Evolutionary conservation across 1,140 invertebrate species (phyloP), one percentile per base, ranked within the genome.

Genomic region (Drosophila gunungcola): DNA sequence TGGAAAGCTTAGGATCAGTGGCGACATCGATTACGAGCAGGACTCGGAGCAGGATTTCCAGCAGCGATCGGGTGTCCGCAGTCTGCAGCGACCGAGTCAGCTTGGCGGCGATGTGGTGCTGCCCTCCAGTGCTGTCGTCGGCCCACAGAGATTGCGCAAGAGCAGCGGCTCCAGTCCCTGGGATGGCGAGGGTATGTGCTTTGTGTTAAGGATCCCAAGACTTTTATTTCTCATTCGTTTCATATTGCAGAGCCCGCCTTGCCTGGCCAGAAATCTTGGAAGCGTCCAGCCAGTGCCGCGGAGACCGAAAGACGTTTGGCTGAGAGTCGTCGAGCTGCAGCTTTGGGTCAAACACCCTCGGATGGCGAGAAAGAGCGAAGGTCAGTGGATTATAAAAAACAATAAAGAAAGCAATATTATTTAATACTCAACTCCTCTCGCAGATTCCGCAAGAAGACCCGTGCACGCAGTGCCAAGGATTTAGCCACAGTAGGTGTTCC

Each of bases 211-310:
- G 7, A 12, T 16, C 3, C 3, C 29, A 4, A 2, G 10, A 2
- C 12, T 12, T 4, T 0, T 6, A 13, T 10, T 0, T 2, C 38
- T 36, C 36, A 58, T 43, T 3, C 12, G 12, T 42, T 38, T 34
- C 41, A 2, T 11, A 4, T 83, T 54, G 67, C 13, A 93, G 93
- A 93, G 56, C 78, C 91, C 3, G 80, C 92, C 3, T 77, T 93
- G 9, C 92, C 94, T 3, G 94, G 94, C 36, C 92, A 94, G 64
- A 94, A 94, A 21, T 67, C 94, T 78, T 95, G 94, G 60, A 95
- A 95, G 73, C 92, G 95, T 64, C 95, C 95, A 0, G 94, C 94
- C 42, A 95, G 95, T 81, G 95, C 95, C 1, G 93, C 93, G 2
- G 93, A 94, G 72, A 93, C 93, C 48, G 93, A 94, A 68, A 79